These are phyloP conservation scores for Pomacea maculata DNA, from an alignment of 1,140 invertebrate genomes.

Conservation along the genomic window DNA sequence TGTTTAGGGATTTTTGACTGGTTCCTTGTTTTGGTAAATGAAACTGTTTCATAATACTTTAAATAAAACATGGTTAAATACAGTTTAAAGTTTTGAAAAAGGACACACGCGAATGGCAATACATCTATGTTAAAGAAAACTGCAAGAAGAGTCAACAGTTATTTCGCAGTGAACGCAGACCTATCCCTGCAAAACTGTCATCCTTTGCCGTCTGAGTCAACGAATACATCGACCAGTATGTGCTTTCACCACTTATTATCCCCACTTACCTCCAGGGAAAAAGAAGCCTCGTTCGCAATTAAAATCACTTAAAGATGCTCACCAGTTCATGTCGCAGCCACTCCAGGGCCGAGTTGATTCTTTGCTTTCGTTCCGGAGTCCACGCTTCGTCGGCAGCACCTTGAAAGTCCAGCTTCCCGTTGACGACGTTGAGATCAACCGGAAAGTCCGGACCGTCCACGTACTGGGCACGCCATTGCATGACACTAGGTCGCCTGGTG, in stretches of 20 bases:
- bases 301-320: conserved; percentile 11
- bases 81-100: neutral
- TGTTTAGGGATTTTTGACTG: too few relatives aligned
- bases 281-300: neutral
- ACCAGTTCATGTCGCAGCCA: conserved; percentile 38
- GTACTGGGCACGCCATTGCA: conserved; percentile 34
- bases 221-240: too few relatives aligned
- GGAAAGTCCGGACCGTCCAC: conserved; percentile 21
- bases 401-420: conserved; percentile 7
- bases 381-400: conserved; percentile 15
- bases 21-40: too few relatives aligned
- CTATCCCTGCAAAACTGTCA: too few relatives aligned
- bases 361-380: conserved; percentile 25
- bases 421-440: neutral
- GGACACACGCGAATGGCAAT: neutral
- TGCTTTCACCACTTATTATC: too few relatives aligned
- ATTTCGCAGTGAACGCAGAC: too few relatives aligned
- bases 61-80: too few relatives aligned
- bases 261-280: too few relatives aligned
- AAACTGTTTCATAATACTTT: too few relatives aligned
- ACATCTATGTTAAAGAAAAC: too few relatives aligned
- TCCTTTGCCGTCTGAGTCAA: too few relatives aligned
- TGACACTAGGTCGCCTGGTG: conserved; percentile 33
- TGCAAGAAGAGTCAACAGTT: too few relatives aligned
- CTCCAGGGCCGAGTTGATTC: conserved; percentile 30